These are phyloP conservation scores for Channallabes apus DNA, from an alignment of 2,797 vertebrate genomes.

Conservation along the genomic window DNA sequence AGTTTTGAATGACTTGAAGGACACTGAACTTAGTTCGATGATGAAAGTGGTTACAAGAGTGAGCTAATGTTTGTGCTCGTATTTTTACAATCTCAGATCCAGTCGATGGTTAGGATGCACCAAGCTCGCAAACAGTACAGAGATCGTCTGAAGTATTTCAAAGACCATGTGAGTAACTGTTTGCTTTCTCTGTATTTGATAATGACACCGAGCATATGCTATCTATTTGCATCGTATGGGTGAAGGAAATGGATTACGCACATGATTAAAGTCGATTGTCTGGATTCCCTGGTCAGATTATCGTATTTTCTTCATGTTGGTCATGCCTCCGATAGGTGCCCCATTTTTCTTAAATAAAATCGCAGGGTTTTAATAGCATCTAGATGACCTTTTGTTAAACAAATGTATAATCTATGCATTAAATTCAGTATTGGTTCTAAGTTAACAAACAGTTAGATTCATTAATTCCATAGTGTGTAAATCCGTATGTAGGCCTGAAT, in stretches of 20 bases:
- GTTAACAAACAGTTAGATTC: too few species aligned
- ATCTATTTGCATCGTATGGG: neutral
- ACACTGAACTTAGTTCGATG: too few species aligned
- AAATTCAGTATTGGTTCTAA: too few species aligned
- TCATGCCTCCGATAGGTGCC: neutral
- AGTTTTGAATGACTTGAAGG: neutral
- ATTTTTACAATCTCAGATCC: slow-evolving; percentile 76
- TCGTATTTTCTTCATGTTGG: neutral
- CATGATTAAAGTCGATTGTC: neutral
- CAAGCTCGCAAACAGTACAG: slow-evolving; percentile 91
- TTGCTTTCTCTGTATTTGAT: neutral
- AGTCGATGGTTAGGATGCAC: slow-evolving; percentile 92
- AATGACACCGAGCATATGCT: neutral
- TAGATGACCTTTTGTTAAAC: neutral
- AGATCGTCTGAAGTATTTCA: slow-evolving; percentile 91
- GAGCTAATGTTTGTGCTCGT: neutral
- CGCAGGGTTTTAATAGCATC: neutral
- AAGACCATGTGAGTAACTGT: slow-evolving; percentile 84
- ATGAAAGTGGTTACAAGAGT: neutral
- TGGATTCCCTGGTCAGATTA: neutral
- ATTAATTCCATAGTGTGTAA: too few species aligned
- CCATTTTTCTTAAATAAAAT: neutral
- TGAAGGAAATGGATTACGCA: neutral
- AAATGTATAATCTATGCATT: too few species aligned
- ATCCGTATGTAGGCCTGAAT: neutral